A percentile compares a stretch with the other conserved stretches of the same genome.
Conservation (phyloP, 1,140 invertebrate species). For the Vollenhovia emeryi region DNA sequence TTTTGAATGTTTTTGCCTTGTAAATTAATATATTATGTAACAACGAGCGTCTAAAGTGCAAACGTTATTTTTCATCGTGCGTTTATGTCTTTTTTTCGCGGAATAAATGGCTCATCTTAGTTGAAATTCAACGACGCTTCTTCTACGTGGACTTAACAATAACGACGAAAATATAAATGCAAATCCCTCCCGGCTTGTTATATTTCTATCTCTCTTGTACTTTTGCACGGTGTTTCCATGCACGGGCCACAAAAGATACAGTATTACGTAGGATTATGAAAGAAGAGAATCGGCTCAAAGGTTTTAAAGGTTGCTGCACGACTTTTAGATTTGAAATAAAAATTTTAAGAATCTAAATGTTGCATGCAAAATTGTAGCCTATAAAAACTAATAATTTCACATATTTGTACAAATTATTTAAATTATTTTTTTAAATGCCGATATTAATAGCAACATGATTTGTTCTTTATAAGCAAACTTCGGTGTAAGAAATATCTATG, state of each 20-base stretch:
- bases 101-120: not conserved
- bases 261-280: not conserved
- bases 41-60: not conserved
- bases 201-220: not conserved
- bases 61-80: not conserved
- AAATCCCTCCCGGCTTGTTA: not conserved
- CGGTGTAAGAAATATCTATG: too few relatives aligned
- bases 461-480: not conserved
- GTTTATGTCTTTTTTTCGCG: not conserved
- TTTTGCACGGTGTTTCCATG: not conserved
- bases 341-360: not conserved
- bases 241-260: not conserved
- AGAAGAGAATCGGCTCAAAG: not conserved
- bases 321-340: not conserved
- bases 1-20: not conserved
- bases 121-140: slow-evolving; percentile 22
- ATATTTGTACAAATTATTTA: not conserved
- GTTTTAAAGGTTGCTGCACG: not conserved
- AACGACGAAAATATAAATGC: slow-evolving; percentile 9
- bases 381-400: not conserved
- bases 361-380: not conserved
- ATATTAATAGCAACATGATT: not conserved
- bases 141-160: not conserved
- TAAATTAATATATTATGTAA: not conserved
- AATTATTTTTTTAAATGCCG: not conserved